Base-by-base conservation (phyloP, 2,113 vertebrate species). In the Cyanoramphus novaezelandiae region DNA sequence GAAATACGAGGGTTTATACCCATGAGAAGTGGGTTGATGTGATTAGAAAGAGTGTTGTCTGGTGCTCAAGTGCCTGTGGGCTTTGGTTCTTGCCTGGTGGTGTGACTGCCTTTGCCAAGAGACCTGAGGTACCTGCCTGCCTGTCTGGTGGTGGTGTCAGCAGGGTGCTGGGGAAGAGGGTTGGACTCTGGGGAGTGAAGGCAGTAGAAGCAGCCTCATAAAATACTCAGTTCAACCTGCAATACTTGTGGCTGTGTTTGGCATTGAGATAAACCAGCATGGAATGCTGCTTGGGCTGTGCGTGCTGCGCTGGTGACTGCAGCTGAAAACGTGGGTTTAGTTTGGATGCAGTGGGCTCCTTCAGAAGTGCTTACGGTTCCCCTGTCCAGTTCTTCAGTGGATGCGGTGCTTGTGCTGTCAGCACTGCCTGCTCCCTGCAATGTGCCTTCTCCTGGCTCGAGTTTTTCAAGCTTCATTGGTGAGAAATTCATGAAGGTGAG, bases 71-170 rank as follows among this genome's bases (percentile, higher is more conserved):
- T 20, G 31, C 43, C 47, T 5, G 9, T 49, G 39, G 69, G 25
- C 81, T 60, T 49, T 62, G 70, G 9, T 41, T 49, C 20, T 47
- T 65, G n/a, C 47, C 10, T 1, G 3, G 44, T 35, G 9, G 1
- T 6, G 49, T 6, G 29, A 37, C 44, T 9, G 19, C 16, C 10
- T 18, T 27, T 90, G 65, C 52, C 17, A 10, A 5, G 74, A 63
- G 53, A 17, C 39, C 55, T 33, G 69, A 23, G 57, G 14, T 44
- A 1, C 39, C 35, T 5, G 43, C 35, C n/a, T 29, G 29, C 39
- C 12, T 52, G 41, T 24, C 0, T 0, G 3, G 0, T 3, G 4
- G 37, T 41, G n/a, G 10, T 13, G 2, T n/a, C 19, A 69, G 44
- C 35, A 23, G 18, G 0, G 3, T 46, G 31, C 28, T n/a, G 15